Evolutionary conservation across 2,888 invertebrate species (phyloP).

Genomic region (Biston stratarius): DNA sequence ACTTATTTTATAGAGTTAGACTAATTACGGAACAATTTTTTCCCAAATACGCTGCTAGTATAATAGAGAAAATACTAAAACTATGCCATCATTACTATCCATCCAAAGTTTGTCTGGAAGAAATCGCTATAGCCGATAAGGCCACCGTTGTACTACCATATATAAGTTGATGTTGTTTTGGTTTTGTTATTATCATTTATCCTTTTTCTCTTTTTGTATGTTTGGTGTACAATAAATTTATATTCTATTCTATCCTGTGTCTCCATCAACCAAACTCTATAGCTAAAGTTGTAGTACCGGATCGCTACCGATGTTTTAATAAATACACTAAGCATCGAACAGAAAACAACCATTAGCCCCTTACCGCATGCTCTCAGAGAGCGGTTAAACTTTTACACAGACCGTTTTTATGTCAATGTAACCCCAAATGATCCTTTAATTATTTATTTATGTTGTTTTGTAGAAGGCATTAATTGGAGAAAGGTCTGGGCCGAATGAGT

Average conservation of each 20-base stretch:
- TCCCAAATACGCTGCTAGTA: neutral
- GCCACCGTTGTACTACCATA: too few species aligned
- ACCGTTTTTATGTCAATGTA: neutral
- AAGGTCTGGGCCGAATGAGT: neutral
- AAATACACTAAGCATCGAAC: conserved; percentile 25
- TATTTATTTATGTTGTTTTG: conserved; percentile 7
- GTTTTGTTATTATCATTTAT: too few species aligned
- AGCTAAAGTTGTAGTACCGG: neutral
- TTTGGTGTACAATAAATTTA: too few species aligned
- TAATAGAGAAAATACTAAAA: neutral
- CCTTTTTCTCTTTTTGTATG: too few species aligned
- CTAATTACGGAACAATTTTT: neutral
- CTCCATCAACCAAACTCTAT: neutral
- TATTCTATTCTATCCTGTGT: too few species aligned
- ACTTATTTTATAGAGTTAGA: neutral
- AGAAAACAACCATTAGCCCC: conserved; percentile 19
- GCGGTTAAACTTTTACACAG: conserved; percentile 14
- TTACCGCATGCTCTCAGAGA: conserved; percentile 8
- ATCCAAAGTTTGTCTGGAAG: too few species aligned
- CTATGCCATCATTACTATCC: too few species aligned
- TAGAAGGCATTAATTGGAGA: neutral
- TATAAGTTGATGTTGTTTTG: too few species aligned
- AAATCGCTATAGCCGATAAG: too few species aligned
- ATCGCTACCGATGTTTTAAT: conserved; percentile 11
- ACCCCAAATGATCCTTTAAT: conserved; percentile 7